A percentile compares a stretch with the other conserved stretches of the same genome.
These are phyloP conservation scores for Conomelus anceps DNA, from an alignment of 2,888 invertebrate species.

Conservation along the genomic window DNA sequence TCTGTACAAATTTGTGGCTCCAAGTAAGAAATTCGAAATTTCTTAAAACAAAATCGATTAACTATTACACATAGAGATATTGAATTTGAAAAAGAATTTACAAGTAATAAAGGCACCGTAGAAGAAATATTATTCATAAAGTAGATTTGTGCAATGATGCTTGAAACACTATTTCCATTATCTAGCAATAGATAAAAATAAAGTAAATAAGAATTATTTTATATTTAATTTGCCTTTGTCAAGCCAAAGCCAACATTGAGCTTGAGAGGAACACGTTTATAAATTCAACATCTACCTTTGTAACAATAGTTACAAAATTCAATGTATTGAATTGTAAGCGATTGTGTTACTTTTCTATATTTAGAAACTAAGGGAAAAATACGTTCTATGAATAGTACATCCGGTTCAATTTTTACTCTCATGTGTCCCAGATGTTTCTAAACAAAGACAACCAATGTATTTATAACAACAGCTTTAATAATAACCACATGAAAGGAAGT, in stretches of 20 bases:
- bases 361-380: neutral
- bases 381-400: neutral
- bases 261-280: neutral
- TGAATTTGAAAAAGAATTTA: neutral
- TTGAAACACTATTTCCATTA: neutral
- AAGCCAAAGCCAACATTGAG: neutral
- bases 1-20: too few relatives aligned
- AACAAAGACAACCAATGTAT: neutral
- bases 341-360: neutral
- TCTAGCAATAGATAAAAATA: neutral
- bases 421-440: neutral
- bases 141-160: neutral
- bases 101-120: neutral
- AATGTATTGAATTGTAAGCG: neutral
- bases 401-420: neutral
- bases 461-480: neutral
- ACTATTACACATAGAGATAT: neutral
- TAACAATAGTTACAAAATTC: neutral
- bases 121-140: neutral
- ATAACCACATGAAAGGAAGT: neutral
- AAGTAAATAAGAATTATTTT: neutral
- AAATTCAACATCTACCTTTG: neutral
- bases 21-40: too few relatives aligned
- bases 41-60: too few relatives aligned
- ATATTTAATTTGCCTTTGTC: neutral